phyloP scores from a whole-genome alignment of 2,888 invertebrate species.

The Camptogramma bilineatum region DNA sequence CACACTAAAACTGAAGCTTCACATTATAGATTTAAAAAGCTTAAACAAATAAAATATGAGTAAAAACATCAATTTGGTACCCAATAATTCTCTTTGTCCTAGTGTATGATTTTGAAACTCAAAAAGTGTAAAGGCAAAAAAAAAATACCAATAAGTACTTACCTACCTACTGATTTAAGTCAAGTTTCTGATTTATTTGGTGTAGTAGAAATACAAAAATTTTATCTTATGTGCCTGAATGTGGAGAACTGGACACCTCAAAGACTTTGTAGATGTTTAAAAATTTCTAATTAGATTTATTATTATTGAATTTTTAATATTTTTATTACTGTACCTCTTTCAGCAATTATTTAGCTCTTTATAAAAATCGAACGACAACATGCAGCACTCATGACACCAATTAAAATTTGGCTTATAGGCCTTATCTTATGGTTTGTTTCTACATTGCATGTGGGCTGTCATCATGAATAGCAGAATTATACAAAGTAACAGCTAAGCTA shows the following conservation, averaged over 20 bases:
- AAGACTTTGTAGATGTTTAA: neutral
- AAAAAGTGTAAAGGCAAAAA: too few relatives aligned
- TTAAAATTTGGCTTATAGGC: neutral
- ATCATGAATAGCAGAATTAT: conserved; percentile 39
- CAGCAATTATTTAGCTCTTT: neutral
- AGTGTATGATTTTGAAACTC: too few relatives aligned
- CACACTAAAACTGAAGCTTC: too few relatives aligned
- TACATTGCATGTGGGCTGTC: conserved; percentile 29
- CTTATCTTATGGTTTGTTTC: conserved; percentile 6
- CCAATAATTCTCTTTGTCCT: too few relatives aligned
- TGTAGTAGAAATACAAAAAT: too few relatives aligned
- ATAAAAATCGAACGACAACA: neutral
- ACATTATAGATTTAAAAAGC: too few relatives aligned
- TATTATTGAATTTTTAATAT: neutral
- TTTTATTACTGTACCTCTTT: neutral
- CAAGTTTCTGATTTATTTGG: too few relatives aligned
- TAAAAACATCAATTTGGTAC: too few relatives aligned
- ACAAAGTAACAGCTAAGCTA: conserved; percentile 51
- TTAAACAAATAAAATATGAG: too few relatives aligned
- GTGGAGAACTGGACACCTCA: neutral
- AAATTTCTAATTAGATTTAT: neutral
- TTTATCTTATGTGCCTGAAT: neutral
- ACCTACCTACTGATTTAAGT: too few relatives aligned
- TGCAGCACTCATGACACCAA: neutral
- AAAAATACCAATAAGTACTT: too few relatives aligned